phyloP scores from a whole-genome alignment of 2,113 vertebrate species.

The Uria lomvia region DNA sequence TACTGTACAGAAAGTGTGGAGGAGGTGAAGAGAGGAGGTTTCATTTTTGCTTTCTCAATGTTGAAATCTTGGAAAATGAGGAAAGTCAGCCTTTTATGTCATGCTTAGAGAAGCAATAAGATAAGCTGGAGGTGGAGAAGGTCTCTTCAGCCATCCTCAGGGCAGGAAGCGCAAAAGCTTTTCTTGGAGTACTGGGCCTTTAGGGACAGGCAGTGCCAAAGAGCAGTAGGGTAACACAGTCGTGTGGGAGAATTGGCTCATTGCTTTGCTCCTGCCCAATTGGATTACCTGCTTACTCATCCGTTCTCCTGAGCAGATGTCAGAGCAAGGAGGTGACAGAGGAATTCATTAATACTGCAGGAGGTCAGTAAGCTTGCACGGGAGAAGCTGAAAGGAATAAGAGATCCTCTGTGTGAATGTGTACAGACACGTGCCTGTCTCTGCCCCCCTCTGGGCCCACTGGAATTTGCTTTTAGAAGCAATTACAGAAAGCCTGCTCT shows the following conservation, averaged over 20 bases:
- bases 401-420: neutral
- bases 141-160: neutral
- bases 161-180: neutral
- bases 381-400: conserved; percentile 5
- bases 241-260: conserved; percentile 29
- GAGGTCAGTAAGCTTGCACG: conserved; percentile 29
- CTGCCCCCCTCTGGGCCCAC: neutral
- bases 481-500: neutral
- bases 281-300: conserved; percentile 73
- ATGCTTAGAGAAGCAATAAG: neutral
- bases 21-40: neutral
- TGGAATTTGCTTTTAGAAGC: conserved; percentile 18
- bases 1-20: neutral
- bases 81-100: neutral
- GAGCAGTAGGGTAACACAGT: conserved; percentile 14
- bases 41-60: neutral
- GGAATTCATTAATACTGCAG: conserved; percentile 66
- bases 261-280: conserved; percentile 56
- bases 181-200: neutral
- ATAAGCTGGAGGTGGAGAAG: neutral
- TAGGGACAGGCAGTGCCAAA: neutral
- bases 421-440: neutral
- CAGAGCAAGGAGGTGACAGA: conserved; percentile 66
- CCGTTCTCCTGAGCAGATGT: conserved; percentile 69
- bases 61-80: neutral